A percentile compares a stretch with the other conserved stretches of the same genome.
Conservation (phyloP, 2,113 vertebrate genomes). For the Sisor rabdophorus region DNA sequence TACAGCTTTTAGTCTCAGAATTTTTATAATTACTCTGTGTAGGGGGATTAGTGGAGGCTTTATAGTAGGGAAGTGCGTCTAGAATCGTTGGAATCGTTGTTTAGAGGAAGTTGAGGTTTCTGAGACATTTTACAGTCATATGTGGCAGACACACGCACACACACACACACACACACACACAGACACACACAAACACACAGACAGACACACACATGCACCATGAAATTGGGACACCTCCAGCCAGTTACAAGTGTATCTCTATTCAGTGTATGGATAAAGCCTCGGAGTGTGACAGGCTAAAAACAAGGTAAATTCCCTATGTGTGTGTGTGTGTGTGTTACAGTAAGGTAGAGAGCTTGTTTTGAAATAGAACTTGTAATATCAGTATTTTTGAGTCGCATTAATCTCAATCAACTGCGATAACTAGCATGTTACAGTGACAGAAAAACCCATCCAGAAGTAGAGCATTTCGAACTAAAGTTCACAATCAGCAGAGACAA, state of each 20-base stretch:
- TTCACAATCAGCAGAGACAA: no score
- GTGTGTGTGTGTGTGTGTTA: not conserved
- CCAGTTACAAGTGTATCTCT: slow-evolving; percentile 1
- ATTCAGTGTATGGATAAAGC: slow-evolving; percentile 8
- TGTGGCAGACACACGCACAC: slow-evolving; percentile 15
- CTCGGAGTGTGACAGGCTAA: not conserved
- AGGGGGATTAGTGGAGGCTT: slow-evolving; percentile 48
- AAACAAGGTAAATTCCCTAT: not conserved
- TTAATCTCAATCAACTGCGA: not conserved
- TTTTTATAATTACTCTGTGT: not conserved
- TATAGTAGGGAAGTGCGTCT: slow-evolving; percentile 56
- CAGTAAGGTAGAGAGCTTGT: not conserved
- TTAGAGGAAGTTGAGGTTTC: slow-evolving; percentile 39
- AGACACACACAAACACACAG: no score
- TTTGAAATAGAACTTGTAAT: not conserved
- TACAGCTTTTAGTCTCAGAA: not conserved
- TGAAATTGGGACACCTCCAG: not conserved
- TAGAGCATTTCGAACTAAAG: no score
- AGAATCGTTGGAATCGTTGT: slow-evolving; percentile 34
- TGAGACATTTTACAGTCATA: slow-evolving; percentile 46
- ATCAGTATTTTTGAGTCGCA: not conserved
- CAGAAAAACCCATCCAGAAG: no score
- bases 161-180: slow-evolving; percentile 19
- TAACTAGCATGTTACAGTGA: not conserved
- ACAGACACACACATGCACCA: not conserved